Conservation (phyloP, 2,113 vertebrate genomes). For the Pelobates fuscus region DNA sequence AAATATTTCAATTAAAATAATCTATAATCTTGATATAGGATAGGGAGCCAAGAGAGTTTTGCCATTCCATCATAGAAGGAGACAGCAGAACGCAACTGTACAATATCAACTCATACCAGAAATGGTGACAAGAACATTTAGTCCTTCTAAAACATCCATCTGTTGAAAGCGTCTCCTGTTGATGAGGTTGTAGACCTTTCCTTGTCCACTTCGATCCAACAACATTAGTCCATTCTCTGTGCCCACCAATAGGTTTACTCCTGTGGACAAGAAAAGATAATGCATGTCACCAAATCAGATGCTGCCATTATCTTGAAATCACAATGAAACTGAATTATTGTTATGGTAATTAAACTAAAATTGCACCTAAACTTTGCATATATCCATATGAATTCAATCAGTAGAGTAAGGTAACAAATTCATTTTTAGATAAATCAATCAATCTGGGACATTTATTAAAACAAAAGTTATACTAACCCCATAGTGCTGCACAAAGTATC, state of each 20-base stretch:
- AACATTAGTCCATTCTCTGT: slow-evolving; percentile 98
- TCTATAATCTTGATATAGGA: too few relatives aligned
- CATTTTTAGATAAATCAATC: too few relatives aligned
- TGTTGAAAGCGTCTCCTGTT: slow-evolving; percentile 95
- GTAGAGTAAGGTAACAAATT: too few relatives aligned
- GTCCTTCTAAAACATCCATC: slow-evolving; percentile 97
- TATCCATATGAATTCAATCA: too few relatives aligned
- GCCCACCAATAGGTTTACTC: slow-evolving; percentile 95
- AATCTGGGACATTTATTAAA: background rate
- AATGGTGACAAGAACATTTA: slow-evolving; percentile 97
- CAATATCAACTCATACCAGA: slow-evolving; percentile 82
- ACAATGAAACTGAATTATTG: too few relatives aligned
- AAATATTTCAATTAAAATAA: too few relatives aligned
- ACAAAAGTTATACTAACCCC: slow-evolving; percentile 75
- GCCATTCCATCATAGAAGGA: too few relatives aligned
- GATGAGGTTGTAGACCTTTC: slow-evolving; percentile 98
- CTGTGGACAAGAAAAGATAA: slow-evolving; percentile 61
- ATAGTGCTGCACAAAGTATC: slow-evolving; percentile 95
- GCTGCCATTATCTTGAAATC: too few relatives aligned
- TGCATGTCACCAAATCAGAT: background rate
- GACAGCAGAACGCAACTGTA: too few relatives aligned
- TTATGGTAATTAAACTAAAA: too few relatives aligned
- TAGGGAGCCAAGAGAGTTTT: too few relatives aligned
- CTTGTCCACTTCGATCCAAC: slow-evolving; percentile 94
- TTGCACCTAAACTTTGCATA: too few relatives aligned